Base-by-base conservation (phyloP, 2,797 vertebrate species). In the Sebastes kiyomatsui region DNA sequence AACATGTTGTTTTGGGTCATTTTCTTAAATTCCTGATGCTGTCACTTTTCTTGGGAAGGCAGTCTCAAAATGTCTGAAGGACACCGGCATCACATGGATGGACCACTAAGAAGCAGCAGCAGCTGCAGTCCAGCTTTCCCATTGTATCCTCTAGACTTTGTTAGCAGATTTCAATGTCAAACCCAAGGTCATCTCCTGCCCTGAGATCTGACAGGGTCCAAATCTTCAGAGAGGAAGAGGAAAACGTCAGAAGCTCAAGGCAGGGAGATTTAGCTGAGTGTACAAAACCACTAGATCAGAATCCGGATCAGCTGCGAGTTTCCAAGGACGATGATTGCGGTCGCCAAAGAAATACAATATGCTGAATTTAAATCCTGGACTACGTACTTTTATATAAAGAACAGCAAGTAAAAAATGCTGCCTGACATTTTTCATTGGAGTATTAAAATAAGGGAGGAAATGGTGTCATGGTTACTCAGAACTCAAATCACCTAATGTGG, bases 81-180 rank as follows among this genome's bases (percentile, higher is more conserved):
- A 81, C 86, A 70, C 4, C 7, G 42, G 12, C 30, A 52, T 75
- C 56, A 32, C 18, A 27, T 73, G 42, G 25, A 35, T 30, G 16
- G 46, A 64, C 67, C 67, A 54, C 27, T 46, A 38, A 67, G 61
- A 61, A 71, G 75, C 27, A 69, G 59, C 77, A 28, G 56, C 65
- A 68, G 77, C 23, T 67, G 59, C 77, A 28, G 67, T 11, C 14
- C 28, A 25, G 18, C 38, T 64, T 46, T 42, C n/a, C 78, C 69
- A 33, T 84, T 62, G 67, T 76, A 65, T 74, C 70, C 65, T 61
- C 10, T 49, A 6, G 76, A 75, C 83, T 83, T 81, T 71, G 90
- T 92, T 84, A 85, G 88, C 91, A 73, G 18, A 87, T 89, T 67
- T 87, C 87, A 91, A 87, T 74, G 86, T 81, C 80, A 74, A 79